Base-by-base conservation (phyloP, 1,140 invertebrate species). In the Drosophila ohnishii region DNA sequence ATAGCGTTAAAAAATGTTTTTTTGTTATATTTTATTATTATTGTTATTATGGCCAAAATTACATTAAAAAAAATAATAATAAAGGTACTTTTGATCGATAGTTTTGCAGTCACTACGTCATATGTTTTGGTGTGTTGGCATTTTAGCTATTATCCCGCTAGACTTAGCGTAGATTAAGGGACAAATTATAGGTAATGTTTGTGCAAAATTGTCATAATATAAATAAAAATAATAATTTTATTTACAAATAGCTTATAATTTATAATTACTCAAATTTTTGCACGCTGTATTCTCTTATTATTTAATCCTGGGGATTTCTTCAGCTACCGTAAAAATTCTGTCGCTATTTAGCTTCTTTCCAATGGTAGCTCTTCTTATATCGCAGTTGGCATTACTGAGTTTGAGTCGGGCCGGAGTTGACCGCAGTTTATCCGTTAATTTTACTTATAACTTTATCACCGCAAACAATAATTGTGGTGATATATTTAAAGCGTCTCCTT, bases 391-490 rank as follows among this genome's bases (percentile, higher is more conserved):
- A 42, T 10, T 42, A 19, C 40, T 42, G 4, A 2, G 13, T 3
- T 14, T 13, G 34, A 32, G 28, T 57, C n/a, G 28, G 35, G 11
- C 32, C 32, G 39, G 25, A 63, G 25, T 56, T 32, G 10, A 16
- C 5, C 22, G 16, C 25, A 35, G n/a, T 34, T 53, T 25, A 44
- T 53, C 22, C 37, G 37, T 70, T 57, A 48, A 40, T 71, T 66
- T n/a, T 9, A 67, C n/a, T 39, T 34, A 40, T 67, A 28, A 28
- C 28, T 30, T 37, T 16, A 56, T 11, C 10, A 11, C 19, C 28
- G 34, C 19, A 19, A 37, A 9, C 7, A 14, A 39, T 48, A 19
- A 32, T 35, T 16, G 51, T 51, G 10, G 16, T 32, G 0, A 0
- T 25, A 6, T 10, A 19, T 13, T 10, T 1, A 45, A 4, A 30